Conservation (phyloP, 1,140 invertebrate genomes). For the Sycobia sp. region DNA sequence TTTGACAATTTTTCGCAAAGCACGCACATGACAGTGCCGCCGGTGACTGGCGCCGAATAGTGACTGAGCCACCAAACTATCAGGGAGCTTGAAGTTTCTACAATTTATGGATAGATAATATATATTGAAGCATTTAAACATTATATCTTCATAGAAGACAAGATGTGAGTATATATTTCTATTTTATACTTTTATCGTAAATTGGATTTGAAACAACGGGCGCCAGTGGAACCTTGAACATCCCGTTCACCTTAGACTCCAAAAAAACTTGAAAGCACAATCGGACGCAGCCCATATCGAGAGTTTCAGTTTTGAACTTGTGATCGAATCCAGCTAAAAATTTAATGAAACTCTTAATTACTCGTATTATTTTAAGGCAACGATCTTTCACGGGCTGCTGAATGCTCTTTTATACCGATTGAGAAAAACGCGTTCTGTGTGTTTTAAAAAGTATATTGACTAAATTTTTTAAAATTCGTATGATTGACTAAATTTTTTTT, state of each 20-base stretch:
- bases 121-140: conserved; percentile 10
- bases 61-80: conserved; percentile 86
- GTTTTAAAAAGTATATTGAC: background rate
- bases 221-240: conserved; percentile 75
- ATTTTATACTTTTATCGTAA: conserved; percentile 85
- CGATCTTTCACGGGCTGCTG: background rate
- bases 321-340: conserved; percentile 84
- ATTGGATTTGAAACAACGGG: conserved; percentile 91
- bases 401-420: background rate
- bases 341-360: conserved; percentile 7
- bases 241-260: conserved; percentile 73
- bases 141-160: background rate
- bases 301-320: conserved; percentile 78
- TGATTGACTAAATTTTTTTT: background rate
- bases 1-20: conserved; percentile 90
- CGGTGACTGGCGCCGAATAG: conserved; percentile 77
- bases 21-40: conserved; percentile 89
- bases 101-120: conserved; percentile 23
- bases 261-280: conserved; percentile 96
- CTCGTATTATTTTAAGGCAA: background rate
- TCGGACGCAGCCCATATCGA: conserved; percentile 90
- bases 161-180: background rate
- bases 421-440: no score
- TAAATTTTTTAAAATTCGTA: background rate
- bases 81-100: conserved; percentile 89